Evolutionary conservation across 2,888 invertebrate genomes (phyloP).

Genomic region (Griposia aprilina): DNA sequence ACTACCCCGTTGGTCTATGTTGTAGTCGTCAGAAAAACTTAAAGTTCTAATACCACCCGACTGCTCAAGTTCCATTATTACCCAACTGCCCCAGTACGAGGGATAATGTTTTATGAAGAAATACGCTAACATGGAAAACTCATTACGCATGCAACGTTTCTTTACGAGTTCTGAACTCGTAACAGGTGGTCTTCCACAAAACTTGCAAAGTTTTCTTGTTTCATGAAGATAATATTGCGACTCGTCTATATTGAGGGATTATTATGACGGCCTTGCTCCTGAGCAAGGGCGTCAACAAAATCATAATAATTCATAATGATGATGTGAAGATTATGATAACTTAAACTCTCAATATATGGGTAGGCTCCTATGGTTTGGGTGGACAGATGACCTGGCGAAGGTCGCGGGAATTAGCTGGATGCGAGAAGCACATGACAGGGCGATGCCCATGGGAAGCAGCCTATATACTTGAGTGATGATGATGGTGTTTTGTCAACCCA

Average conservation of each 20-base stretch:
- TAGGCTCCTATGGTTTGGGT: background rate
- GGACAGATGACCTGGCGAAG: background rate
- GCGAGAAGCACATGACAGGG: too few relatives aligned
- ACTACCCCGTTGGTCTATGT: too few relatives aligned
- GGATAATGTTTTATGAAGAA: slow-evolving; percentile 17
- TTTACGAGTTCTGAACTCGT: slow-evolving; percentile 51
- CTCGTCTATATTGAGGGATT: background rate
- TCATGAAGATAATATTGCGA: slow-evolving; percentile 38
- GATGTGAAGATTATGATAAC: background rate
- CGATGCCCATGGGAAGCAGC: accelerated
- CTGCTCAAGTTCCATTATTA: background rate
- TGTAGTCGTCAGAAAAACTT: too few relatives aligned
- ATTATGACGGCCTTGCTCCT: too few relatives aligned
- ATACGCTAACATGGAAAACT: slow-evolving; percentile 39
- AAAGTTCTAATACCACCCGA: background rate
- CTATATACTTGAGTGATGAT: background rate
- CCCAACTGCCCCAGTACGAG: background rate
- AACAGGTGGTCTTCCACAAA: slow-evolving; percentile 55
- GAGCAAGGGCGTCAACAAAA: background rate
- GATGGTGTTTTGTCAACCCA: background rate
- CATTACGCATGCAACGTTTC: slow-evolving; percentile 55
- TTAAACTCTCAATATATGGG: background rate
- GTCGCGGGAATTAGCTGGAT: background rate
- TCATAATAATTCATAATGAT: background rate
- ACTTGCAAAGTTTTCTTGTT: slow-evolving; percentile 52